phyloP scores from a whole-genome alignment of 2,113 vertebrate genomes.

The Rhombomys opimus region DNA sequence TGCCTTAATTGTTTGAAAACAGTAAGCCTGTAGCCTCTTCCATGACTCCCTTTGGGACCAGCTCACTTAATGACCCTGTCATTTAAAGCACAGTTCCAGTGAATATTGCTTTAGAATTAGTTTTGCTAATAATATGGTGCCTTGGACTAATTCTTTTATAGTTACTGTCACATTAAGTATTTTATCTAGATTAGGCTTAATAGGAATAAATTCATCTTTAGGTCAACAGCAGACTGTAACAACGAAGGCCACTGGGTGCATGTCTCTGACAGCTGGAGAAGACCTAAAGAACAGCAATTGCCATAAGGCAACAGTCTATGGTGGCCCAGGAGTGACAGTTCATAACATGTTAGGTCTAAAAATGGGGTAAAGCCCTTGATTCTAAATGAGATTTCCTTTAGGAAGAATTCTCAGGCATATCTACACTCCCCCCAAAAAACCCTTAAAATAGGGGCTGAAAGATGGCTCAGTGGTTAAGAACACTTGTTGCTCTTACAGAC shows the following conservation, averaged over 20 bases:
- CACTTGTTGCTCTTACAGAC: neutral
- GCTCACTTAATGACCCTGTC: constrained; percentile 71
- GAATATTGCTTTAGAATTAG: constrained; percentile 71
- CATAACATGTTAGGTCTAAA: neutral
- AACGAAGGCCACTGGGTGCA: neutral
- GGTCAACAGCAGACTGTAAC: constrained; percentile 31
- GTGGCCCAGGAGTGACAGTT: neutral
- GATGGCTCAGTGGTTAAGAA: neutral
- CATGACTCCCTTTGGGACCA: constrained; percentile 59
- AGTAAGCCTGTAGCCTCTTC: constrained; percentile 58
- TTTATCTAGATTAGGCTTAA: constrained; percentile 58
- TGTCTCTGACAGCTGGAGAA: neutral
- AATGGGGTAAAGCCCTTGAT: neutral
- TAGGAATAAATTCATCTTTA: constrained; percentile 46
- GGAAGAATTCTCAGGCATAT: neutral
- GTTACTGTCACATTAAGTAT: constrained; percentile 54
- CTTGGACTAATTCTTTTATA: constrained; percentile 59
- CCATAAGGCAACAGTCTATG: neutral
- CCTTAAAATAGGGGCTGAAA: neutral
- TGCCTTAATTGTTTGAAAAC: constrained; percentile 70
- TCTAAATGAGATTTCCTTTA: neutral
- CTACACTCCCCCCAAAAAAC: neutral
- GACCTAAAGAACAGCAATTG: neutral
- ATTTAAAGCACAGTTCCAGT: constrained; percentile 69
- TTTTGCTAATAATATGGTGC: constrained; percentile 54